Evolutionary conservation across 1,140 invertebrate species (phyloP), one percentile per base, ranked within the genome.

Genomic region (Arion vulgaris): DNA sequence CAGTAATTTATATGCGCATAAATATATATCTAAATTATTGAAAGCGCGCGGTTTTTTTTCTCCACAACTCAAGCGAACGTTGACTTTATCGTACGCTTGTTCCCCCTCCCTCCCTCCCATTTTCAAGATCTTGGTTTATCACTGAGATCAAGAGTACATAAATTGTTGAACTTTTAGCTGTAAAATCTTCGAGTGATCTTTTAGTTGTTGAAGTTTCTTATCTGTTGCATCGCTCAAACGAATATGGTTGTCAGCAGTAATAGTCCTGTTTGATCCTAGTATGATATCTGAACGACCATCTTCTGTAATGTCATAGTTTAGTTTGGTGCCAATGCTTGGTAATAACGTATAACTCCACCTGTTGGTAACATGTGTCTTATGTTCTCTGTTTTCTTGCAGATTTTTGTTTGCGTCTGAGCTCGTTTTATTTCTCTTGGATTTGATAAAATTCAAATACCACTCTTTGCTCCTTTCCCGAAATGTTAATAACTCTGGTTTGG

Each of bases 381-480:
- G 5, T 17, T 66, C 32, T 28, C n/a, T 32, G n/a, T 32, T 66
- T 66, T 7, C 38, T 15, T 71, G 19, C 11, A 34, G 26, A 9
- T 34, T 32, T 7, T 38, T 9, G 23, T 72, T 72, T 32, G 71
- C n/a, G 2, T 41, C 41, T 7, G 1, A 0, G 4, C 23, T 0
- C 41, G 1, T 41, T 72, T 45, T 72, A 11, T 69, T 69, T 69
- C 36, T 4, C 36, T 69, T 34, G 4, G 68, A 15, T 23, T 72
- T 72, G 11, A 39, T 36, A 41, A 39, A 72, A 72, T 72, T 39
- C 38, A 72, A 41, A 26, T 72, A 72, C 71, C 71, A 72, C 17
- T 72, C 9, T 72, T 72, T 72, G 39, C 71, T 72, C 41, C 41
- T 72, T 39, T 72, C 71, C 2, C 71, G 71, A 19, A 72, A 72